Evolutionary conservation across 2,113 vertebrate genomes (phyloP), one percentile per base, ranked within the genome.

Genomic region (Edolisoma coerulescens): DNA sequence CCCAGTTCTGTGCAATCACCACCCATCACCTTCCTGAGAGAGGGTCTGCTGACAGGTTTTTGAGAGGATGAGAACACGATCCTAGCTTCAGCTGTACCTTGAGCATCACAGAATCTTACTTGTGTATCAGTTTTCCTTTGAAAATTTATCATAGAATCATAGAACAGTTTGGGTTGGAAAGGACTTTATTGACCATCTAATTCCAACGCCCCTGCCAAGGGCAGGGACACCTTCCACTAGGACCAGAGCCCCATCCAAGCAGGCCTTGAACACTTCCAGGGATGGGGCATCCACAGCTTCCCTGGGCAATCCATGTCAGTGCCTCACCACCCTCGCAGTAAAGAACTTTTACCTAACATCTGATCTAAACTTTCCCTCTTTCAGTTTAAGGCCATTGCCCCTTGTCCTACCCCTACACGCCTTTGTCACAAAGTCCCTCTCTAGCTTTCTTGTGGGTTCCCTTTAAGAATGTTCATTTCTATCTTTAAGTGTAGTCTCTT

Each of bases 21-120:
- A 50, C 30, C 30, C 57, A 18, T 49, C 42, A 35, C 35, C 44
- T 64, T 37, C 10, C 47, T 80, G 15, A 53, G 35, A 56, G 24
- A 65, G 22, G 3, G 3, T 42, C 23, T 67, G 42, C 16, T 35
- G 10, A 61, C 1, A 59, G 22, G 15, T 45, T 44, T 87, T 68
- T 59, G 35, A 73, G 59, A 77, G 60, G 37, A 59, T 4, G 0
- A 30, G 32, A 83, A 6, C 61, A 41, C 0, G 0, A 53, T 49
- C 24, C 3, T 41, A 37, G 24, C n/a, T 79, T 78, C 70, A 83
- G 26, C 28, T 85, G 17, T 49, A 26, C 26, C 60, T 44, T 50
- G 11, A 37, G 19, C 28, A 30, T 63, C 61, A 20, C 18, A 15
- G 32, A 65, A 42, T 39, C 24, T 32, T 56, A 8, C 59, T 28